A percentile compares a stretch with the other conserved stretches of the same genome.
These are phyloP conservation scores for Lepisosteus osseus DNA, from an alignment of 2,113 vertebrate genomes.

Conservation along the genomic window DNA sequence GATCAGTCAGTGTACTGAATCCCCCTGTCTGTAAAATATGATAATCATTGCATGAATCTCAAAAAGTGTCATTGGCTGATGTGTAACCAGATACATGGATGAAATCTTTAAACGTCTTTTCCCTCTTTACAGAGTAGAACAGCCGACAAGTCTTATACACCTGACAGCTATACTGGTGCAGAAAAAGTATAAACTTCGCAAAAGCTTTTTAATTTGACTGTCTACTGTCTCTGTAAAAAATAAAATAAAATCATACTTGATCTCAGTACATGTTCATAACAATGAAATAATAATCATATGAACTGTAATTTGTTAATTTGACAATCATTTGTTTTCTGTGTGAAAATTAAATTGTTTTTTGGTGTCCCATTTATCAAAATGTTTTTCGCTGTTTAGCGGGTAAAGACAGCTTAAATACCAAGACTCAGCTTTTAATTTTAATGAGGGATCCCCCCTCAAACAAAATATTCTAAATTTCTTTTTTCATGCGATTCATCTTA, in stretches of 20 bases:
- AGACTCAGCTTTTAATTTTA: no score
- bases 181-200: no score
- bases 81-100: no score
- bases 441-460: no score
- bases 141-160: not conserved
- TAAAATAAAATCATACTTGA: not conserved
- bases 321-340: not conserved
- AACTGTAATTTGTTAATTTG: not conserved
- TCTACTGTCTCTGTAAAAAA: not conserved
- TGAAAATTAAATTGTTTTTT: not conserved
- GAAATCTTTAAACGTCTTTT: not conserved
- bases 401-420: not conserved
- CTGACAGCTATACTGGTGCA: not conserved
- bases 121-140: not conserved
- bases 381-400: not conserved
- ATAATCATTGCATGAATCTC: no score
- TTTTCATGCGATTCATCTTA: no score
- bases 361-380: conserved; percentile 2
- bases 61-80: no score
- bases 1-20: no score
- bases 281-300: conserved; percentile 8
- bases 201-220: not conserved
- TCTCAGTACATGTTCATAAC: conserved; percentile 8
- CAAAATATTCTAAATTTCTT: no score
- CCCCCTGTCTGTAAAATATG: no score